These are phyloP conservation scores for Drosophila ohnishii DNA, from an alignment of 1,140 invertebrate genomes.

Conservation along the genomic window DNA sequence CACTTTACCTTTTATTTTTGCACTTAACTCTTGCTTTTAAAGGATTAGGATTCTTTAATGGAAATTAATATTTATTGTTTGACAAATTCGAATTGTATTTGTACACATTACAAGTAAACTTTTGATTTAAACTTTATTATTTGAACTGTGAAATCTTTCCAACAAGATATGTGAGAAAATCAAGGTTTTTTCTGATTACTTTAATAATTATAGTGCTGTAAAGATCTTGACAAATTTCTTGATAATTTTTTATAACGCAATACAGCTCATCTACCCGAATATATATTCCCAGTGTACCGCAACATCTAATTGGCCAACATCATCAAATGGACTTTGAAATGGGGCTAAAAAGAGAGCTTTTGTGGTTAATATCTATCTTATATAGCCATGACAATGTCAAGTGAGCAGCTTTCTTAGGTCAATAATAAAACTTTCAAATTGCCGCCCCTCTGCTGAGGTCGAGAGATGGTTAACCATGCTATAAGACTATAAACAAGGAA, in stretches of 20 bases:
- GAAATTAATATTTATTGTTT: neutral
- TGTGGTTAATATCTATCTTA: constrained; percentile 1
- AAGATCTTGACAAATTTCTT: constrained; percentile 6
- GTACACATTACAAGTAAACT: neutral
- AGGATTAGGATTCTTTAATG: neutral
- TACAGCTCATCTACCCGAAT: neutral
- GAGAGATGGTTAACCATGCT: neutral
- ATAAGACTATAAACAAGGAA: neutral
- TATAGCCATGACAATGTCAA: constrained; percentile 9
- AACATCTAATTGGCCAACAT: constrained; percentile 26
- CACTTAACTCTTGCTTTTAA: neutral
- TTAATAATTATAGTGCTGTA: constrained; percentile 8
- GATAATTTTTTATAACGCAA: constrained; percentile 12
- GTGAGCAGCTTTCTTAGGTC: constrained; percentile 33
- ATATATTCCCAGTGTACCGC: neutral
- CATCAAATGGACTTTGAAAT: constrained; percentile 29
- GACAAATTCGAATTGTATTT: neutral
- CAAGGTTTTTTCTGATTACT: neutral
- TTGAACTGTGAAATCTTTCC: neutral
- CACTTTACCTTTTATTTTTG: neutral
- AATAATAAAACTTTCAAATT: constrained; percentile 21
- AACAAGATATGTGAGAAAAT: neutral
- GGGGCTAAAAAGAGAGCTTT: constrained; percentile 13
- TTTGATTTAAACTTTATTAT: neutral
- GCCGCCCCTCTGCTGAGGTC: neutral